These are phyloP conservation scores for Nesometra sesokonis DNA, from an alignment of 35 echinoderm and acorn worm genomes.

Conservation along the genomic window DNA sequence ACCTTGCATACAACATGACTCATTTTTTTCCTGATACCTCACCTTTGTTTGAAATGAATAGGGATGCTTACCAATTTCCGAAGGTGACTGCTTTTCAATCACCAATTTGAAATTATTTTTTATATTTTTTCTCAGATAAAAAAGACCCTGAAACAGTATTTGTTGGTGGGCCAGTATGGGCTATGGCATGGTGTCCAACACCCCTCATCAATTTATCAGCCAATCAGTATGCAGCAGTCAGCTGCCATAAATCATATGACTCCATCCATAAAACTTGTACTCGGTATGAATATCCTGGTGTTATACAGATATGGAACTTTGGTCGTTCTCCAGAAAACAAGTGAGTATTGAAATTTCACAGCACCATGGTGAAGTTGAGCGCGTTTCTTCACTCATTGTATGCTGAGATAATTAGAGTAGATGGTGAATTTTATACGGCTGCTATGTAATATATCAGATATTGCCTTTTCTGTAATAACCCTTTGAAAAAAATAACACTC, in stretches of 20 bases:
- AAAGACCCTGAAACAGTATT: not conserved
- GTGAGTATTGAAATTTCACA: not conserved
- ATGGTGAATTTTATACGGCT: too few species aligned
- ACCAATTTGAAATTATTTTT: not conserved
- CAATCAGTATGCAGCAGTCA: slow-evolving; percentile 27
- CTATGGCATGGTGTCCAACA: slow-evolving; percentile 13
- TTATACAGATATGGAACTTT: slow-evolving; percentile 13
- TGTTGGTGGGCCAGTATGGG: slow-evolving; percentile 16
- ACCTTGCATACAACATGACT: too few species aligned
- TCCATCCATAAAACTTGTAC: not conserved
- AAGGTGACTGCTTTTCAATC: too few species aligned
- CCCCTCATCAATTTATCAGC: not conserved
- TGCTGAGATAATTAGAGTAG: too few species aligned
- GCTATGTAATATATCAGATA: too few species aligned
- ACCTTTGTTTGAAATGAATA: too few species aligned
- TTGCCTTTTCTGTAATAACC: too few species aligned
- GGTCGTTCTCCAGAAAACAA: not conserved
- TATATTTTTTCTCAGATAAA: not conserved
- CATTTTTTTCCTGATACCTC: too few species aligned
- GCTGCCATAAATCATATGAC: not conserved
- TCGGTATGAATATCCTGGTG: not conserved
- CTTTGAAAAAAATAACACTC: too few species aligned
- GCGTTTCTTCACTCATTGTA: too few species aligned
- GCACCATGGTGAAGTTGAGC: too few species aligned
- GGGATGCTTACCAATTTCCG: too few species aligned